Conservation (phyloP, 1,140 invertebrate species). For the Maconellicoccus hirsutus region DNA sequence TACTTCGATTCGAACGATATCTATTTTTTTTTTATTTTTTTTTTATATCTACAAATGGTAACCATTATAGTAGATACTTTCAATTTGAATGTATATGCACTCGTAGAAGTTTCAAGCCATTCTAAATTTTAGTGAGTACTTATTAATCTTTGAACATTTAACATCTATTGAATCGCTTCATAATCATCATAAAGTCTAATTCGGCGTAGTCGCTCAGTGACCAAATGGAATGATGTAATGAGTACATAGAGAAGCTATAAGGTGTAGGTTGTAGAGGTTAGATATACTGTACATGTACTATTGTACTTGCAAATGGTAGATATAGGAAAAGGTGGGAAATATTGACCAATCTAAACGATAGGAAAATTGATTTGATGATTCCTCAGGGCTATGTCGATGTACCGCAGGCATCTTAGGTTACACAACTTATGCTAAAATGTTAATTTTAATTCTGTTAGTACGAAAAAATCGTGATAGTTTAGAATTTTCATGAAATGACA, state of each 20-base stretch:
- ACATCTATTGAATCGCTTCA: neutral
- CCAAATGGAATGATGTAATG: neutral
- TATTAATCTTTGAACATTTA: no score
- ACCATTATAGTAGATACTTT: no score
- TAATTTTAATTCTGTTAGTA: neutral
- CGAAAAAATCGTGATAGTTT: neutral
- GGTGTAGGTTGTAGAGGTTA: neutral
- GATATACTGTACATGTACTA: no score
- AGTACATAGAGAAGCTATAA: neutral
- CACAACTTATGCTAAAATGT: neutral
- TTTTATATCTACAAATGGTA: no score
- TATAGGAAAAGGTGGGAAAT: no score
- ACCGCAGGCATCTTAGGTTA: neutral
- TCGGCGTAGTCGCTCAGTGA: neutral
- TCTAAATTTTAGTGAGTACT: no score
- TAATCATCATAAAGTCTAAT: neutral
- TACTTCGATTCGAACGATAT: neutral
- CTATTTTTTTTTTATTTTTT: no score
- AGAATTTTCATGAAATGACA: constrained; percentile 1
- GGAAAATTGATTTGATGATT: neutral
- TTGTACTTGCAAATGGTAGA: no score
- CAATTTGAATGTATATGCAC: no score
- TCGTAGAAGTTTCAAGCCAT: no score
- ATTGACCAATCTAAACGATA: neutral
- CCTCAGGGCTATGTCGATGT: neutral